A percentile compares a stretch with the other conserved stretches of the same genome.
Conservation (phyloP, 2,113 vertebrate species). For the Lipotes vexillifer region DNA sequence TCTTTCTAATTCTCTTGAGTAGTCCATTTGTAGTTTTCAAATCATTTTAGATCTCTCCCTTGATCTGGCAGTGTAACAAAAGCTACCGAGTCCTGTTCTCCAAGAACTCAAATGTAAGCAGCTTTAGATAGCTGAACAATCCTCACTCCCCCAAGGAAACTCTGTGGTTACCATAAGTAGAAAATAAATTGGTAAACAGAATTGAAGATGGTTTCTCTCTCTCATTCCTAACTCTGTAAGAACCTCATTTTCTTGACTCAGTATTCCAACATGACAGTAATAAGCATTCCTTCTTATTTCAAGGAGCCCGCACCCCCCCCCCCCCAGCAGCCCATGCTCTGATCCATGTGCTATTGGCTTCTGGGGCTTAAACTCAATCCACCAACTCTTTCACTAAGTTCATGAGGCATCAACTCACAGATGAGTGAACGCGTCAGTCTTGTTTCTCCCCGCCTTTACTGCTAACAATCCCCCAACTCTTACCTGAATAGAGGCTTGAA, state of each 20-base stretch:
- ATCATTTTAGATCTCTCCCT: background rate
- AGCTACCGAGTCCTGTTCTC: background rate
- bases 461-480: background rate
- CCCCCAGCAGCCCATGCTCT: background rate
- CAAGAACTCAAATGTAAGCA: background rate
- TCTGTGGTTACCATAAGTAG: background rate
- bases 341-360: background rate
- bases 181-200: background rate
- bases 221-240: background rate
- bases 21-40: background rate
- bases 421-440: background rate
- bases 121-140: background rate
- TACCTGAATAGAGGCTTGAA: background rate
- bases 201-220: background rate
- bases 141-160: background rate
- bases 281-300: background rate
- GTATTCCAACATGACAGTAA: background rate
- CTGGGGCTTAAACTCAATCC: background rate
- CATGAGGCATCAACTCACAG: background rate
- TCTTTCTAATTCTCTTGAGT: background rate
- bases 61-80: background rate
- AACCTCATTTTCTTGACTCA: background rate
- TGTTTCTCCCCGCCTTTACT: background rate
- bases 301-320: background rate
- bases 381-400: background rate